Base-by-base conservation (phyloP, 2,113 vertebrate species). In the Xiphophorus couchianus region DNA sequence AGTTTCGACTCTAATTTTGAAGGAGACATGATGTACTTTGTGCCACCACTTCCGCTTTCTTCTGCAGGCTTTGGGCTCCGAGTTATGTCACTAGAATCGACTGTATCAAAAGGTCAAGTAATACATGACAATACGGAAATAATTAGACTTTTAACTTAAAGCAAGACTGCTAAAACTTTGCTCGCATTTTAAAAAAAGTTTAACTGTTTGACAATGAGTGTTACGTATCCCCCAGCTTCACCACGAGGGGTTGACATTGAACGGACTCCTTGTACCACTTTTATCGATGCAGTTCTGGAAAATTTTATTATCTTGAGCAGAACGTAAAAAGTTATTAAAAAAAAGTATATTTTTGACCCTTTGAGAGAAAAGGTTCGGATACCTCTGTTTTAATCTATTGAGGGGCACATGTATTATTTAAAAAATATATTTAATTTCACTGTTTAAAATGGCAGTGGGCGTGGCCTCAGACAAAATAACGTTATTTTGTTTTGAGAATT, bases 61-160 rank as follows among this genome's bases (percentile, higher is more conserved):
- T 66, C 61, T 25, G 27, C 37, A 15, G 0, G 7, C 82, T 74
- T 82, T 48, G 76, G 51, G 68, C 66, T 64, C 42, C 22, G 19
- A n/a, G 62, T 90, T 88, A 91, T 85, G 84, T 91, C 88, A 93
- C 33, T 13, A 27, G 33, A 42, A 78, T 60, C 63, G 37, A 12
- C 35, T 35, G 68, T 76, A 69, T 58, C 44, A 30, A 30, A 8
- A 31, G 39, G 66, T 19, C 5, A 78, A 22, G 37, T 7, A 69
- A 31, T 35, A 51, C 25, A 44, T 1, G 8, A 66, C 35, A 31
- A 29, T 8, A 2, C 51, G 25, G 7, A 58, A 58, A 25, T 9
- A 25, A 54, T n/a, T 25, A n/a, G 5, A 3, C 25, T 58, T 58
- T 25, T 25, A n/a, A 58, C 9, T 3, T 58, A 11, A n/a, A 58